phyloP scores from a whole-genome alignment of 1,140 invertebrate genomes.

The Chironomus striatipennis region DNA sequence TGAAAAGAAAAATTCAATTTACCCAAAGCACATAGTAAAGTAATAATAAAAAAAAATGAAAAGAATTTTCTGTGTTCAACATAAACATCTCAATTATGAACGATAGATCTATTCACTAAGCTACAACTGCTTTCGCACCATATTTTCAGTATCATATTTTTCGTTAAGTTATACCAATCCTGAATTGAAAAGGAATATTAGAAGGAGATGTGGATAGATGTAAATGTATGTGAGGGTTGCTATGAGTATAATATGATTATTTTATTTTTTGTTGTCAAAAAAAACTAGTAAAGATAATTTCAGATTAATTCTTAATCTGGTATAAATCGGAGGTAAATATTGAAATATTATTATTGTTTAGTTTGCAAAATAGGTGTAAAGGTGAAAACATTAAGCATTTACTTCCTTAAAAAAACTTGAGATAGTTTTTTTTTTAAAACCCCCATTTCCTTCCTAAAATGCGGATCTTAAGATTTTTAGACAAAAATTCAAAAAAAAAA shows the following conservation, averaged over 20 bases:
- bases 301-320: not conserved
- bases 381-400: too few species aligned
- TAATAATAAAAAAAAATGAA: not conserved
- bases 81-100: conserved; percentile 8
- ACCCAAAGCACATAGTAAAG: too few species aligned
- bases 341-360: not conserved
- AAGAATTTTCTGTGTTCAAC: not conserved
- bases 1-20: not conserved
- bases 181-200: not conserved
- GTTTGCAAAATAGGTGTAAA: too few species aligned
- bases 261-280: not conserved
- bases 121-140: conserved; percentile 11
- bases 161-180: not conserved
- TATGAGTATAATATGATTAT: not conserved
- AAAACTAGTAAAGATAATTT: not conserved
- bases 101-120: not conserved
- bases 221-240: not conserved
- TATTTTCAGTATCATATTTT: conserved; percentile 10
- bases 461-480: too few species aligned
- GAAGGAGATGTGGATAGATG: not conserved
- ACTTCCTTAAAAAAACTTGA: too few species aligned
- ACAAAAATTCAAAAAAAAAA: too few species aligned
- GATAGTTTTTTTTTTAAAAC: too few species aligned
- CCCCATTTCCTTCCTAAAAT: too few species aligned
- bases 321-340: not conserved